Base-by-base conservation (phyloP, 2,113 vertebrate species). In the Trematocara zebra region DNA sequence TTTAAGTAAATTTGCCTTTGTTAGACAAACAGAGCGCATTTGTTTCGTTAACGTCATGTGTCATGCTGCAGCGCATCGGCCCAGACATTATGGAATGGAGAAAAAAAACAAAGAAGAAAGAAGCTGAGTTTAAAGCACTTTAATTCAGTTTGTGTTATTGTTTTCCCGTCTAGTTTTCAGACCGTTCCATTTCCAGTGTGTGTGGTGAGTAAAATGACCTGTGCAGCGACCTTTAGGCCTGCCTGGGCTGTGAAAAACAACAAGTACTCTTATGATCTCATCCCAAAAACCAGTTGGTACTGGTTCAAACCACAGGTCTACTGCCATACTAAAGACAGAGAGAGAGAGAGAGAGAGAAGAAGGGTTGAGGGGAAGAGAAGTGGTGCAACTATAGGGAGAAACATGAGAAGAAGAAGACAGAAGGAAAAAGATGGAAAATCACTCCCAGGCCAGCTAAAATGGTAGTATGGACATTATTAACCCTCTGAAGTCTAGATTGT, bases 241-340 rank as follows among this genome's bases (percentile, higher is more conserved):
- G 1, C 28, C 61, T 56, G 84, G 80, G 54, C 47, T 78, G 78
- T 28, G 88, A 86, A 89, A 88, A 90, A 88, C 88, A 93, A 88
- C 80, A 87, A 18, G 8, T 23, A 37, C 84, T 90, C 80, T 88
- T 91, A 89, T 93, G 86, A 92, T 53, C 85, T 89, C 93, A 87
- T 84, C 84, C 84, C 72, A 53, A 87, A 18, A 94, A 93, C 89
- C 89, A 93, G 94, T 92, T 54, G 11, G 57, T 89, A 89, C 92
- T 90, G 86, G 94, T 95, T 95, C 79, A 85, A 82, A 86, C 89
- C 80, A 78, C 90, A 85, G 84, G 86, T 90, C 85, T 85, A 92
- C 88, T 89, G 85, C 56, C 44, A 83, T 82, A 78, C 49, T 79
- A 87, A 26, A 88, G 83, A 69, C 11, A 31, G 26, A 49, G 15